phyloP scores from a whole-genome alignment of 2,888 invertebrate genomes.

The Pediacus dermestoides region DNA sequence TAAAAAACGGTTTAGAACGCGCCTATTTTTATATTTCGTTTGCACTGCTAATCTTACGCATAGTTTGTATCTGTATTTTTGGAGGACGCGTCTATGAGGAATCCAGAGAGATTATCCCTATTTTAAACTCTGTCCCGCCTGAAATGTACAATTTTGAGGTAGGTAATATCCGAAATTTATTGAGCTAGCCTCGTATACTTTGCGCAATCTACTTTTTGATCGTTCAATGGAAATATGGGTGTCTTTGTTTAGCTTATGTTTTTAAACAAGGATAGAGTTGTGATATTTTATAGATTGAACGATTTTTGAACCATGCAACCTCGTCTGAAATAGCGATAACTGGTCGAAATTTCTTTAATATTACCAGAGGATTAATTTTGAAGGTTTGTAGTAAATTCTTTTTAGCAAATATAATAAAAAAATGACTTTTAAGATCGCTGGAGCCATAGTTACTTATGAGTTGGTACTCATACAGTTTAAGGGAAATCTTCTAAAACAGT shows the following conservation, averaged over 20 bases:
- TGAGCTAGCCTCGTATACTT: no score
- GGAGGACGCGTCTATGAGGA: slow-evolving; percentile 57
- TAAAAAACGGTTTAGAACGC: slow-evolving; percentile 10
- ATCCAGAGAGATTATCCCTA: slow-evolving; percentile 52
- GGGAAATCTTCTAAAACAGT: not conserved
- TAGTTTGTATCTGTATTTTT: slow-evolving; percentile 50
- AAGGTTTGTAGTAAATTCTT: no score
- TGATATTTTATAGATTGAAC: not conserved
- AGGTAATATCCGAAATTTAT: no score
- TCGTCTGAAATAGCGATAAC: not conserved
- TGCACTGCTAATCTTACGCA: slow-evolving; percentile 13
- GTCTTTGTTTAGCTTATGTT: no score
- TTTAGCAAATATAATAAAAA: no score
- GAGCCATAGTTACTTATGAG: slow-evolving; percentile 1
- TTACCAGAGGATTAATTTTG: slow-evolving; percentile 1
- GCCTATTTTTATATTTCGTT: slow-evolving; percentile 18
- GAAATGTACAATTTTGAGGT: slow-evolving; percentile 52
- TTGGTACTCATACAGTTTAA: slow-evolving; percentile 1
- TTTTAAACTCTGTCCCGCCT: slow-evolving; percentile 51
- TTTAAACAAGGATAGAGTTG: not conserved
- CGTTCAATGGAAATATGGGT: no score
- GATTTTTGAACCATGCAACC: not conserved
- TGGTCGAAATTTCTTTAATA: not conserved
- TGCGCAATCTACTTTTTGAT: no score
- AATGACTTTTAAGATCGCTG: not conserved